Evolutionary conservation across 2,797 vertebrate species (phyloP).

Genomic region (Mus spretus): DNA sequence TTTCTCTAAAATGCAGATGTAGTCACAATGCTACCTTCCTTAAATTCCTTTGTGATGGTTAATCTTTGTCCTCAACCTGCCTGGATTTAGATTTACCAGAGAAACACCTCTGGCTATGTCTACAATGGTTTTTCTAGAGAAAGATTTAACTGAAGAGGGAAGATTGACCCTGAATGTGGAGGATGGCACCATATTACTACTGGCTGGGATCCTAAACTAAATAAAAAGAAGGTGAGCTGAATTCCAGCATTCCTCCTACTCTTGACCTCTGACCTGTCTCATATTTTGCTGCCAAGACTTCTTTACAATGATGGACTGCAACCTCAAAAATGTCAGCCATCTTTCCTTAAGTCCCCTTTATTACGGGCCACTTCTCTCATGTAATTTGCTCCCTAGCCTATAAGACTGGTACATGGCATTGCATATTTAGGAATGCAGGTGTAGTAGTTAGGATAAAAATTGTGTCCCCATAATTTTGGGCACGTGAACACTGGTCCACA

Average conservation of each 20-base stretch:
- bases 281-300: neutral
- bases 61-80: neutral
- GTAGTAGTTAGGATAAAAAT: neutral
- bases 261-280: neutral
- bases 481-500: neutral
- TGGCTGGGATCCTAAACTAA: neutral
- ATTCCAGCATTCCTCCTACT: neutral
- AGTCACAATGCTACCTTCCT: neutral
- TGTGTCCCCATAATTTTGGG: neutral
- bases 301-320: neutral
- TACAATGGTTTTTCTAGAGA: neutral
- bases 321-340: neutral
- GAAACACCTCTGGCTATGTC: neutral
- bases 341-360: neutral
- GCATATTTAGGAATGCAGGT: neutral
- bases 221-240: neutral
- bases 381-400: conserved; percentile 18
- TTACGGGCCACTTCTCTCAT: neutral
- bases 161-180: neutral
- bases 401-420: neutral
- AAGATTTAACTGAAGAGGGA: neutral
- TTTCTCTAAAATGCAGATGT: conserved; percentile 19
- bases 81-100: neutral
- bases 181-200: neutral
- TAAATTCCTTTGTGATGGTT: neutral